phyloP scores from a whole-genome alignment of 2,888 invertebrate genomes.

The Caenorhabditis drosophilae region DNA sequence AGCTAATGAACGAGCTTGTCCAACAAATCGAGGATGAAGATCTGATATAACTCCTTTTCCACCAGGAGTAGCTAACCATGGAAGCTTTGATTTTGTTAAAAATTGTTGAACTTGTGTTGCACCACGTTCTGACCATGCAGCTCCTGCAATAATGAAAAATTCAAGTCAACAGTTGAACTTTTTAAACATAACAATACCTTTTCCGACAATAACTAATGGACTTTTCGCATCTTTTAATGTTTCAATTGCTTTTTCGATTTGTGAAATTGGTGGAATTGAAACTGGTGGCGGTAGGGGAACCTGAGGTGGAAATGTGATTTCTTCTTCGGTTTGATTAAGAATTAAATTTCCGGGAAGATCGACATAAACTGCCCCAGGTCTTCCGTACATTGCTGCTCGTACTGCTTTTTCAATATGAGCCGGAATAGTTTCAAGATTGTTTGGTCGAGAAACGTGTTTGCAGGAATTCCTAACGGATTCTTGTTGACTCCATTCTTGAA shows the following conservation, averaged over 20 bases:
- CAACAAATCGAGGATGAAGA: constrained; percentile 73
- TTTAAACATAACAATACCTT: too few relatives aligned
- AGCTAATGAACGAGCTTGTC: constrained; percentile 72
- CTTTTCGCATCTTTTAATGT: constrained; percentile 77
- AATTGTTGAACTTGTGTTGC: constrained; percentile 57
- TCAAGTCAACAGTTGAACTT: too few relatives aligned
- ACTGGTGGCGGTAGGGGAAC: constrained; percentile 75
- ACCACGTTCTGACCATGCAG: constrained; percentile 63
- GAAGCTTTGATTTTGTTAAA: constrained; percentile 79
- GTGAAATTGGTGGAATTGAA: constrained; percentile 78
- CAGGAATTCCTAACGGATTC: constrained; percentile 86
- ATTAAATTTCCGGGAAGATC: constrained; percentile 85
- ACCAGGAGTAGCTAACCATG: constrained; percentile 94
- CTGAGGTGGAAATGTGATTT: constrained; percentile 35
- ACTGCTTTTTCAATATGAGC: constrained; percentile 75
- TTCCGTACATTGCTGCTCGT: constrained; percentile 81
- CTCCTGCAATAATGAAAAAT: too few relatives aligned
- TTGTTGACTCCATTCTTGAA: constrained; percentile 87
- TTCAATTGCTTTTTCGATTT: constrained; percentile 78
- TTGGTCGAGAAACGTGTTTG: constrained; percentile 88
- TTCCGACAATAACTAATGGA: constrained; percentile 89
- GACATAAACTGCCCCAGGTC: constrained; percentile 87
- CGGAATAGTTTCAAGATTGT: constrained; percentile 73
- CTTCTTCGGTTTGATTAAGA: constrained; percentile 44
- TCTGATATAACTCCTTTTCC: constrained; percentile 74